Evolutionary conservation across 2,797 vertebrate genomes (phyloP).

Genomic region (Hydrophis major): DNA sequence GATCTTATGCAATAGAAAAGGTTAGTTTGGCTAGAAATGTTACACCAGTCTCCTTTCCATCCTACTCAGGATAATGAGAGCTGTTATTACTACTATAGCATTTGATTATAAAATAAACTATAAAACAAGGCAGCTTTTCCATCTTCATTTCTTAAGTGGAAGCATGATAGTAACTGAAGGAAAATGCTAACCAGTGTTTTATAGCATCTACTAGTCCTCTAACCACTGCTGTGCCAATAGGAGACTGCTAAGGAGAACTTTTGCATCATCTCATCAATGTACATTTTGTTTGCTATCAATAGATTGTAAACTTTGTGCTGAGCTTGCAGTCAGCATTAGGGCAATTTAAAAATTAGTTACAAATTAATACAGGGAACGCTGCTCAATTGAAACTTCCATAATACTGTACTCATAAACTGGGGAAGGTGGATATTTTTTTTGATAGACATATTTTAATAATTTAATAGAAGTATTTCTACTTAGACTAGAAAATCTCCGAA

Average conservation of each 20-base stretch:
- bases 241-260: neutral
- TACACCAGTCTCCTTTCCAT: neutral
- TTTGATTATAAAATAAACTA: neutral
- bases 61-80: neutral
- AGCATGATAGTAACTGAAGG: neutral
- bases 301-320: neutral
- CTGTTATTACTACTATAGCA: neutral
- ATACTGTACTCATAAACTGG: neutral
- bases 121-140: neutral
- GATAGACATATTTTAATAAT: slow-evolving; percentile 3
- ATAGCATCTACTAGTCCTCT: neutral
- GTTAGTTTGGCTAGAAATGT: neutral
- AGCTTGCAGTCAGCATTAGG: neutral
- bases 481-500: neutral
- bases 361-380: neutral
- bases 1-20: neutral
- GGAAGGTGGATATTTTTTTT: neutral
- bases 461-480: neutral
- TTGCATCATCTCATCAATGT: neutral
- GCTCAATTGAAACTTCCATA: neutral
- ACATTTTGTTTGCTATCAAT: neutral
- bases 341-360: neutral
- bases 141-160: neutral
- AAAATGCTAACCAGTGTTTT: neutral
- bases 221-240: neutral